Base-by-base conservation (phyloP, 30 jellyfish, hydroid and myxozoan genomes). In the Aurelia sp. region DNA sequence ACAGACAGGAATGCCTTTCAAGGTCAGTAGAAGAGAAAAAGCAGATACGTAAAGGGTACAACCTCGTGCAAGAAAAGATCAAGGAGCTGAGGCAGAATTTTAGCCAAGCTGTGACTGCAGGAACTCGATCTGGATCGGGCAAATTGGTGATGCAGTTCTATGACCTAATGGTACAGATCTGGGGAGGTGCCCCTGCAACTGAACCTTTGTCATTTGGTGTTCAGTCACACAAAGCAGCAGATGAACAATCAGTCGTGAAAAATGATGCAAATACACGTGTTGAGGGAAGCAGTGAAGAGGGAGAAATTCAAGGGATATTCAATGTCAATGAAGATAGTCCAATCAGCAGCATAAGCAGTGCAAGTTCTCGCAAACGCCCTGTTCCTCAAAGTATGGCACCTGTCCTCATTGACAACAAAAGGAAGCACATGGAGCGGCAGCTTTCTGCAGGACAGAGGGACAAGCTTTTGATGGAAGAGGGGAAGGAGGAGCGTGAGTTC, bases 371-470 rank as follows among this genome's bases (percentile, higher is more conserved):
- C 47, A 72, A 44, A 16, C 68, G 41, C 19, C 63, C 41, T 9
- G 69, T 13, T 7, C 20, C 63, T 19, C 62, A 30, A n/a, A 33
- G 52, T 64, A 21, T 17, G 20, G 90, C 70, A 40, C 84, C 84
- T 64, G 27, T 50, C 74, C 74, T 81, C 19, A 81, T 81, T 67
- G 82, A 81, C 68, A 47, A 67, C 5, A 67, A 66, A 81, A 81
- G 91, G 71, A 81, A 44, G 51, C 83, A 81, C 68, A 20, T 81
- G 76, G 82, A 81, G 52, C 65, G 91, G 20, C 65, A 81, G 19
- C 91, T 81, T 11, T 63, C 84, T 81, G 91, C 91, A 11, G 82
- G 69, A 8, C 74, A 81, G 83, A 22, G 83, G 62, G 91, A 81
- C 55, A 38, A 81, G 55, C 57, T 81, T 65, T 47, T 81, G 16